phyloP scores from a whole-genome alignment of 1,140 invertebrate genomes.

The Ganaspis sp. region DNA sequence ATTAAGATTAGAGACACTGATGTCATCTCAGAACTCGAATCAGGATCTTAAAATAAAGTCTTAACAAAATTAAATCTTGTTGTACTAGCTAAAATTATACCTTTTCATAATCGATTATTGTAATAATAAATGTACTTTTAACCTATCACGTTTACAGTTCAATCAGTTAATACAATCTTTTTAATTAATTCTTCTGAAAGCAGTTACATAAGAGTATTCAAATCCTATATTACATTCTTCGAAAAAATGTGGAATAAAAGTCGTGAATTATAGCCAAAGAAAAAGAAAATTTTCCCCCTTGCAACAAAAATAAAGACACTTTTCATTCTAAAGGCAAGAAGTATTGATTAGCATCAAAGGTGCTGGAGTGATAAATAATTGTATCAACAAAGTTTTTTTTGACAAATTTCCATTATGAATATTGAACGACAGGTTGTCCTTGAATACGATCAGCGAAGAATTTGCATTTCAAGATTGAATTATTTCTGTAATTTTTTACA shows the following conservation, averaged over 20 bases:
- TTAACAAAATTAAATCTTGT: no score
- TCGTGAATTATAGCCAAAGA: no score
- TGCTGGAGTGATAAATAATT: not conserved
- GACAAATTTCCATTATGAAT: not conserved
- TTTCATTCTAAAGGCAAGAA: not conserved
- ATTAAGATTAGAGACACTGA: constrained; percentile 5
- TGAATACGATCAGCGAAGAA: not conserved
- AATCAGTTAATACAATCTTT: no score
- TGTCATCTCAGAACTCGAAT: not conserved
- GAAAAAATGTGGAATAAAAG: no score
- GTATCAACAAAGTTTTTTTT: not conserved
- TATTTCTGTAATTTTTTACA: not conserved
- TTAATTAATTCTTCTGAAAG: no score
- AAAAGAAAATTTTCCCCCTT: no score
- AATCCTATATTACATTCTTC: no score
- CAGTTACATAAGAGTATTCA: no score
- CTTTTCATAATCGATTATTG: no score
- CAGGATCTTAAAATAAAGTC: not conserved
- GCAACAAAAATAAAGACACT: not conserved
- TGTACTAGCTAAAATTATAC: no score
- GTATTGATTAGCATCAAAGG: not conserved
- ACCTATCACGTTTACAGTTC: no score
- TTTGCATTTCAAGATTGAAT: not conserved
- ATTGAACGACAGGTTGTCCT: not conserved
- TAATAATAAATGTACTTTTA: no score